Evolutionary conservation across 2,113 vertebrate genomes (phyloP), one percentile per base, ranked within the genome.

Genomic region (Tenrec ecaudatus): DNA sequence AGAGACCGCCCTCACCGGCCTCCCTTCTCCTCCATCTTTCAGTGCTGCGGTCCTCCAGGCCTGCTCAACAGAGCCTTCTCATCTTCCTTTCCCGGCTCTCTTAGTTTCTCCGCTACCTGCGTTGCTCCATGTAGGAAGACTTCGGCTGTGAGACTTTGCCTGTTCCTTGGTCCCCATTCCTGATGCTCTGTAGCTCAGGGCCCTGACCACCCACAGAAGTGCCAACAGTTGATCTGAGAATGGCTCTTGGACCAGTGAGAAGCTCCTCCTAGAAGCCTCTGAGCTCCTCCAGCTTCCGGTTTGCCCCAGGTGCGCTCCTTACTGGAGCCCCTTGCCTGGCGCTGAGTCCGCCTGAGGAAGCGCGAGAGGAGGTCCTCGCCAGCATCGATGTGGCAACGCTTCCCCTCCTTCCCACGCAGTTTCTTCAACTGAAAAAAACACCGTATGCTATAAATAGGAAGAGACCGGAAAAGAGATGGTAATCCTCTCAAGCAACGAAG

Each of bases 401-500:
- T 94, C 47, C 47, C 40, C 91, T 90, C 81, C 40, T 92, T 90
- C 81, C 92, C 87, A 90, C 36, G 57, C 47, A 69, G 1, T 88
- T 86, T 84, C 57, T 66, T 76, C 81, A 31, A 20, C 88, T 88
- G 16, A 82, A 75, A 91, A 78, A 82, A 76, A 88, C 76, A 6
- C 58, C 3, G 33, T 77, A 17, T 14, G 2, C 22, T 83, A 29
- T 53, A 80, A 79, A 83, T 60, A 91, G 20, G 71, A 71, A 81
- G 92, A 91, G 43, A 4, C 66, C 64, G 38, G 60, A 87, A 92
- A 96, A 82, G 29, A 7, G 60, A 86, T 78, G 76, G 33, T 92
- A 80, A 81, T 82, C 86, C 75, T 95, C 91, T 79, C 38, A 87
- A 95, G 77, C 81, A 87, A 77, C 82, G 36, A 92, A 90, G 40